These are phyloP conservation scores for Brachionus rotundiformis DNA, from an alignment of 1,140 invertebrate genomes.

Conservation along the genomic window DNA sequence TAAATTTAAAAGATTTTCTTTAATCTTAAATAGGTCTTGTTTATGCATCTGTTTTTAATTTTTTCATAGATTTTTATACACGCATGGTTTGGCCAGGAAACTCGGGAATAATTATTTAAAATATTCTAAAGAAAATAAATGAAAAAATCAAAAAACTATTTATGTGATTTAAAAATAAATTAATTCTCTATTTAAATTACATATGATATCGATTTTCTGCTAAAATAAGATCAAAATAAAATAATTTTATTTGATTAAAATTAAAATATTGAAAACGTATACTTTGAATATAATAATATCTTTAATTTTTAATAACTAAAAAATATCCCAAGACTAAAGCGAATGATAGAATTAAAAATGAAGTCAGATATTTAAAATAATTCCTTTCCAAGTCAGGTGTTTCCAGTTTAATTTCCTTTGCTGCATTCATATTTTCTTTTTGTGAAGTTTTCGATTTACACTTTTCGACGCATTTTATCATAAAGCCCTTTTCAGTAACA, in stretches of 20 bases:
- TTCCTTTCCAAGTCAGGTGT: background rate
- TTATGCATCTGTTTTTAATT: background rate
- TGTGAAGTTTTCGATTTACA: background rate
- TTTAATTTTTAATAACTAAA: background rate
- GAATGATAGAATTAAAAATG: background rate
- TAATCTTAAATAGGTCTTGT: background rate
- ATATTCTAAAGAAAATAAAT: background rate
- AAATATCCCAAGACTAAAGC: background rate
- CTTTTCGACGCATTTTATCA: constrained; percentile 16
- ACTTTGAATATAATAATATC: background rate
- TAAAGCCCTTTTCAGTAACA: constrained; percentile 61
- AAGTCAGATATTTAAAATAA: background rate
- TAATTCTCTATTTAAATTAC: background rate
- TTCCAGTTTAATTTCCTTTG: background rate
- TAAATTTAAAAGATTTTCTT: too few species aligned
- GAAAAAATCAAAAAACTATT: background rate
- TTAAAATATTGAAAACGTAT: background rate
- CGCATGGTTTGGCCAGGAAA: background rate
- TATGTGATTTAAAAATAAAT: background rate
- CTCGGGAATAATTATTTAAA: background rate
- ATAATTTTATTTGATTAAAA: background rate
- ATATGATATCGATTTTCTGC: background rate
- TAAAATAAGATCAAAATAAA: background rate
- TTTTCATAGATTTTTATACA: background rate
- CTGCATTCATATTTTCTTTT: background rate